These are phyloP conservation scores for Pampusana beccarii DNA, from an alignment of 2,113 vertebrate genomes.

Conservation along the genomic window DNA sequence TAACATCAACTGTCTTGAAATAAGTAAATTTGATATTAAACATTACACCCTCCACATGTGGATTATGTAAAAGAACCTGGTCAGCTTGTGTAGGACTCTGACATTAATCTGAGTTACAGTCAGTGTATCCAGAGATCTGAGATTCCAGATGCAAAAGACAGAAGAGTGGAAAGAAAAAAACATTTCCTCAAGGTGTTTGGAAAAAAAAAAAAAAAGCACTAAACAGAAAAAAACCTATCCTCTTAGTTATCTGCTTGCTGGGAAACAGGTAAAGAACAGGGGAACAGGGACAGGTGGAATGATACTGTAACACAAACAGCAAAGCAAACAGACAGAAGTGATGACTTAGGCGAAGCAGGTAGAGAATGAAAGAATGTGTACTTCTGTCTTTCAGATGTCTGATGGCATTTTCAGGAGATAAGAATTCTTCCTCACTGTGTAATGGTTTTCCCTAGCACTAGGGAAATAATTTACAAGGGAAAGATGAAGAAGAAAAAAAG, in stretches of 20 bases:
- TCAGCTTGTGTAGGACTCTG: background rate
- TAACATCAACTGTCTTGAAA: background rate
- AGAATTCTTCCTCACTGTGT: background rate
- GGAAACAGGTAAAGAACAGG: background rate
- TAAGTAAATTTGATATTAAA: background rate
- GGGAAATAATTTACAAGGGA: background rate
- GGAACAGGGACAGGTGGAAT: background rate
- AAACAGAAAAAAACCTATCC: background rate
- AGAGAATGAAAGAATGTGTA: background rate
- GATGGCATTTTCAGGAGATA: background rate
- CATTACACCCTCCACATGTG: accelerated
- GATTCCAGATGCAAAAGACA: background rate
- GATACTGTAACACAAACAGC: background rate
- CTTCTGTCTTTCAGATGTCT: background rate
- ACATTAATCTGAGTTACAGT: background rate
- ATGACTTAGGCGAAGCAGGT: background rate
- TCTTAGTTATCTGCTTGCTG: background rate
- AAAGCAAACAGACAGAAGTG: background rate
- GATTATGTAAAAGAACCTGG: background rate
- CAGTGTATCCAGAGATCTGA: background rate
- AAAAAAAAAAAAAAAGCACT: background rate
- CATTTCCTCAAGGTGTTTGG: background rate
- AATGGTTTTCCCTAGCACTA: background rate
- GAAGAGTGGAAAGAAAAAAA: background rate
- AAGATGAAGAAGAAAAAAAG: background rate